Base-by-base conservation (phyloP, 1,140 invertebrate species). In the Muscidifurax raptorellus region DNA sequence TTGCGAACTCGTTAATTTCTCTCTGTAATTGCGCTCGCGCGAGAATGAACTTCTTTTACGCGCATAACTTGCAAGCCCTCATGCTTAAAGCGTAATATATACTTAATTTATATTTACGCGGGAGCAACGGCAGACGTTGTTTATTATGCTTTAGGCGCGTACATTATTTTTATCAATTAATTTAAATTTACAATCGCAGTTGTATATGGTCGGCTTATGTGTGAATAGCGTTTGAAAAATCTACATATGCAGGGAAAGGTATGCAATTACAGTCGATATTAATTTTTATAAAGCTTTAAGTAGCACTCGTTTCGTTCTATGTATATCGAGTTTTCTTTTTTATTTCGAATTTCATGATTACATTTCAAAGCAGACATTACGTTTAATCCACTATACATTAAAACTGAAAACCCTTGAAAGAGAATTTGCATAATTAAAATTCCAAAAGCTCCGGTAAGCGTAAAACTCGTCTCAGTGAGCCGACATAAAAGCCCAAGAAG, bases 1-100 rank as follows among this genome's bases (percentile, higher is more conserved):
- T 64, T 78, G n/a, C 64, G 28, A n/a, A 78, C 28, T 64, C 47
- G 28, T 66, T 78, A 78, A 64, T 78, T 78, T 32, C 27, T n/a
- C 76, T 32, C 18, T 22, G 15, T 47, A 74, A 66, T 78, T 66
- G 10, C 40, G 32, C 28, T 47, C 4, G 32, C 28, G 75, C 4
- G 47, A 77, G 59, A 59, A 59, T 9, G 27, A 44, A 30, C 5
- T n/a, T 59, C 27, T 59, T 22, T 52, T 30, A 59, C 2, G 22
- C 3, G 28, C 18, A 7, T 74, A 52, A 59, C 75, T 59, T 52
- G 25, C 22, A 30, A 76, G 44, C 27, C 52, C 36, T n/a, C 52
- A 6, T 32, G 40, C 13, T 78, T 32, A n/a, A 66, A 66, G 64
- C 52, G 52, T 64, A 18, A n/a, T n/a, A n/a, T n/a, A n/a, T n/a